Evolutionary conservation across 2,113 vertebrate species (phyloP).

Genomic region (Hymenochirus boettgeri): DNA sequence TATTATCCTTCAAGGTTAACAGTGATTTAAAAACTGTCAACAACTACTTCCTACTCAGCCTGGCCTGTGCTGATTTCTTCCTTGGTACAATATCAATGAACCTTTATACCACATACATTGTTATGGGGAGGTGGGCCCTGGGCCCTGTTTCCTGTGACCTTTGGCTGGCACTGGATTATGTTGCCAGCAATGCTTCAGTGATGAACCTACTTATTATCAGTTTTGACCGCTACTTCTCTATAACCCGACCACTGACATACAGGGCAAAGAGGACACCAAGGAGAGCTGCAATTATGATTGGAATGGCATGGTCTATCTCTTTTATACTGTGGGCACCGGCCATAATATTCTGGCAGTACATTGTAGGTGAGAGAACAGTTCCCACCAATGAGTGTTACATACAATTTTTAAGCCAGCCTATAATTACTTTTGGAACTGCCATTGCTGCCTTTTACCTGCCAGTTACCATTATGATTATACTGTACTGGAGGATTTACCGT

Average conservation of each 20-base stretch:
- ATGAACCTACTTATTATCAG: slow-evolving; percentile 77
- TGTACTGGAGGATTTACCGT: slow-evolving; percentile 73
- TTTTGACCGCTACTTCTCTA: slow-evolving; percentile 74
- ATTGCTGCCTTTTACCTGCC: slow-evolving; percentile 75
- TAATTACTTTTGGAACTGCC: slow-evolving; percentile 69
- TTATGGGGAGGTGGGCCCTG: slow-evolving; percentile 67
- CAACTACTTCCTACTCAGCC: slow-evolving; percentile 74
- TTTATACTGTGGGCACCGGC: slow-evolving; percentile 73
- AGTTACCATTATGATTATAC: slow-evolving; percentile 66
- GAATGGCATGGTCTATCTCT: slow-evolving; percentile 67
- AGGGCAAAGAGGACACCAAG: slow-evolving; percentile 66
- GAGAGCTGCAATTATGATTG: slow-evolving; percentile 63
- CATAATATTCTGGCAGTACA: slow-evolving; percentile 72
- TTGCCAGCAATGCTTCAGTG: slow-evolving; percentile 72
- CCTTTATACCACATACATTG: slow-evolving; percentile 68
- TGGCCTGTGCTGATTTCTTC: slow-evolving; percentile 71
- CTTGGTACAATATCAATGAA: slow-evolving; percentile 74
- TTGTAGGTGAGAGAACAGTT: slow-evolving; percentile 56
- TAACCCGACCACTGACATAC: slow-evolving; percentile 71
- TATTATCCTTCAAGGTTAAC: slow-evolving; percentile 73
- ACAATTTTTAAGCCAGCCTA: slow-evolving; percentile 66
- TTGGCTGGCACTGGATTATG: slow-evolving; percentile 73
- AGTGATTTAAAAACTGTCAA: slow-evolving; percentile 68
- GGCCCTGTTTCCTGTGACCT: slow-evolving; percentile 68
- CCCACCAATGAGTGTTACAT: slow-evolving; percentile 59